phyloP scores from a whole-genome alignment of 1,140 invertebrate genomes.

The Heliconius hewitsoni region DNA sequence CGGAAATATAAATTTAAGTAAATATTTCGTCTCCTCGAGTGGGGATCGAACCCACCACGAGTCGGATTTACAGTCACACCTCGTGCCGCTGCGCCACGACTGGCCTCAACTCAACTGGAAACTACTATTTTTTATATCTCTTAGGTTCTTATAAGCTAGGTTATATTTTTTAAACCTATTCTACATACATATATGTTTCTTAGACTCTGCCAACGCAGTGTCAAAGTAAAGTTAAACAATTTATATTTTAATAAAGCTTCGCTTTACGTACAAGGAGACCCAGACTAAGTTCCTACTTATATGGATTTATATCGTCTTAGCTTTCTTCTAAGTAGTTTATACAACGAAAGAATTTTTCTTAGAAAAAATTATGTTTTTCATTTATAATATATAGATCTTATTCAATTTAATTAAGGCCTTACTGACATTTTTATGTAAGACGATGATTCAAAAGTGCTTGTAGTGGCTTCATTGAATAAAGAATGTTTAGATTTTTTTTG shows the following conservation, averaged over 20 bases:
- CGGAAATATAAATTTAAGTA: too few relatives aligned
- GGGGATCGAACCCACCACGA: too few relatives aligned
- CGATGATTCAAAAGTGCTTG: too few relatives aligned
- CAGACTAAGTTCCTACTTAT: background rate
- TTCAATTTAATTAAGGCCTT: too few relatives aligned
- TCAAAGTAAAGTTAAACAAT: slow-evolving; percentile 6
- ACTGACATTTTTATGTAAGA: too few relatives aligned
- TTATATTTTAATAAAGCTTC: background rate
- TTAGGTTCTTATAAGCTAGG: too few relatives aligned
- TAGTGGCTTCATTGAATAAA: too few relatives aligned
- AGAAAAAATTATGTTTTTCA: background rate
- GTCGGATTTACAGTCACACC: too few relatives aligned
- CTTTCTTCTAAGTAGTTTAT: slow-evolving; percentile 1
- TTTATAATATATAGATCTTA: background rate
- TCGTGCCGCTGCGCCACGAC: too few relatives aligned
- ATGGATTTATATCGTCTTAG: slow-evolving; percentile 4
- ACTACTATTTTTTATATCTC: too few relatives aligned
- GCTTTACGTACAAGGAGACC: slow-evolving; percentile 7
- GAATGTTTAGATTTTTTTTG: background rate
- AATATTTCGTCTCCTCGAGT: too few relatives aligned
- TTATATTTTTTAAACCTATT: background rate
- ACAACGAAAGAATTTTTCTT: background rate
- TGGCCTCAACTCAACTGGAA: too few relatives aligned
- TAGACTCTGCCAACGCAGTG: background rate
- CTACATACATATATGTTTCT: background rate